Percentiles rank a stretch among this genome's conserved stretches.
These are phyloP conservation scores for Thalassophryne amazonica DNA, from an alignment of 2,797 vertebrate genomes.

Conservation along the genomic window DNA sequence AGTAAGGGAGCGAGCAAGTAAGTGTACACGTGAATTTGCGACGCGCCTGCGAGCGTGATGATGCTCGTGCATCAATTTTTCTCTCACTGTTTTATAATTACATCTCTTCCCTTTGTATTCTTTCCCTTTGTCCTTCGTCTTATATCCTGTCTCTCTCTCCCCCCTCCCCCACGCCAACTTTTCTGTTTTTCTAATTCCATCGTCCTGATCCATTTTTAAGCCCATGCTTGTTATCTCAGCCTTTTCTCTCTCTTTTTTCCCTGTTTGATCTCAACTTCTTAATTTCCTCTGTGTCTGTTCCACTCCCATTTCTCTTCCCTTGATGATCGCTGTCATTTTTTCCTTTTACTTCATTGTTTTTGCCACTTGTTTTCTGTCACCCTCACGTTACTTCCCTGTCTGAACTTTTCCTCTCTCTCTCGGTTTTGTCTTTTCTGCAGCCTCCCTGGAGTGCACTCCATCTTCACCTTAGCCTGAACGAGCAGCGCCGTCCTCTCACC, in stretches of 20 bases:
- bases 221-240: conserved; percentile 63
- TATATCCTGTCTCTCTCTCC: background rate
- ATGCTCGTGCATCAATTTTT: conserved; percentile 63
- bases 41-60: conserved; percentile 45
- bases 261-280: conserved; percentile 70
- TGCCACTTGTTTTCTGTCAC: conserved; percentile 8
- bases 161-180: conserved; percentile 15
- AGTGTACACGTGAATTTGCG: too few relatives aligned
- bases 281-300: conserved; percentile 66
- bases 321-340: conserved; percentile 4
- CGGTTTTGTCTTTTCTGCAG: conserved; percentile 45
- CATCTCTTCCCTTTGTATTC: conserved; percentile 49
- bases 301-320: conserved; percentile 21
- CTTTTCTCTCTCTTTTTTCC: conserved; percentile 36
- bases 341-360: conserved; percentile 4
- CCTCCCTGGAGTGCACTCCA: conserved; percentile 79
- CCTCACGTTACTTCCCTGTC: background rate
- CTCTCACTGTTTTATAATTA: conserved; percentile 67
- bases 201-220: conserved; percentile 67
- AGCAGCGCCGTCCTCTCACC: conserved; percentile 17
- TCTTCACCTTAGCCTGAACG: conserved; percentile 55
- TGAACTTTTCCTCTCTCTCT: background rate
- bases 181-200: conserved; percentile 65
- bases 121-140: conserved; percentile 10
- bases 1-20: too few relatives aligned